These are phyloP conservation scores for Camponotus pennsylvanicus DNA, from an alignment of 1,140 invertebrate species.

Conservation along the genomic window DNA sequence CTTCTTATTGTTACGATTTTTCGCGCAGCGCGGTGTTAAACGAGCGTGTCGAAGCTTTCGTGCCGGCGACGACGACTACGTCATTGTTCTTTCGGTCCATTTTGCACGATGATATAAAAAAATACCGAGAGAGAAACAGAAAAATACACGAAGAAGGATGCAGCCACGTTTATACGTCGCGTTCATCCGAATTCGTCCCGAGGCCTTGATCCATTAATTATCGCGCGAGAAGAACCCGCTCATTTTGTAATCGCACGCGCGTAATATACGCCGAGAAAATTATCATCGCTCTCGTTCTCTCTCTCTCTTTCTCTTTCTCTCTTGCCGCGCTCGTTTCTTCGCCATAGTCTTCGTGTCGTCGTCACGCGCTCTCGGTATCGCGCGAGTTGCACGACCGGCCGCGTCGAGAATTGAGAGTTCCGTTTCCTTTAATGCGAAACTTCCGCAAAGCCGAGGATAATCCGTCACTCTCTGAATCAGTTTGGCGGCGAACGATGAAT, in stretches of 20 bases:
- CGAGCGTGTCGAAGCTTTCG: conserved; percentile 30
- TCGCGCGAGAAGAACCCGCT: conserved; percentile 85
- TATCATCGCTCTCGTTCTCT: conserved; percentile 67
- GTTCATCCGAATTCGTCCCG: conserved; percentile 78
- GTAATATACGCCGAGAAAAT: conserved; percentile 82
- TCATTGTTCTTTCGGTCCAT: conserved; percentile 19
- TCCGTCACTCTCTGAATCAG: conserved; percentile 31
- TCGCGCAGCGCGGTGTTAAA: conserved; percentile 23
- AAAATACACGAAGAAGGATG: conserved; percentile 5
- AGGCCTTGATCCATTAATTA: conserved; percentile 84
- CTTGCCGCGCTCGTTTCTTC: conserved; percentile 61
- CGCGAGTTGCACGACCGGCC: conserved; percentile 61
- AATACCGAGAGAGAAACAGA: background rate
- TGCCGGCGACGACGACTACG: conserved; percentile 21
- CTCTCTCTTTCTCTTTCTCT: background rate
- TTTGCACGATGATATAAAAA: conserved; percentile 16
- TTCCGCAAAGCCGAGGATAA: conserved; percentile 69
- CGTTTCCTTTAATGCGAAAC: conserved; percentile 74
- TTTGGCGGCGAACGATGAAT: conserved; percentile 4
- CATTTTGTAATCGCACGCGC: conserved; percentile 84
- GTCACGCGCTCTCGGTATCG: conserved; percentile 73
- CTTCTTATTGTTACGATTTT: conserved; percentile 20
- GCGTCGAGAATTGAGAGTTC: conserved; percentile 72
- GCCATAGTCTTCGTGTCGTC: conserved; percentile 34
- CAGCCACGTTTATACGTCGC: conserved; percentile 66